These are phyloP conservation scores for Incurvaria masculella DNA, from an alignment of 2,888 invertebrate genomes.

Conservation along the genomic window DNA sequence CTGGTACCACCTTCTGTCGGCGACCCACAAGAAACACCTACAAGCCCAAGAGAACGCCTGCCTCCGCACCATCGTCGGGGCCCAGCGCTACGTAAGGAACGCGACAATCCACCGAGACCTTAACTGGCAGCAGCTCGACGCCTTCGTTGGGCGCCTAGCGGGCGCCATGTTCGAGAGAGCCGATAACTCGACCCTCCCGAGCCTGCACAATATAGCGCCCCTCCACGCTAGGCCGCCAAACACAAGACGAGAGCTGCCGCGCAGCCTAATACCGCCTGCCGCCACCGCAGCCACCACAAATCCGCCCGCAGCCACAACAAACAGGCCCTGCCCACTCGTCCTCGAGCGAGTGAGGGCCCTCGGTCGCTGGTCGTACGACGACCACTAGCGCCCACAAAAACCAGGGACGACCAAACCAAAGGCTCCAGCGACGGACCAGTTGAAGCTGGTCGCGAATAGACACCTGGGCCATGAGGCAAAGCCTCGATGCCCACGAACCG, in stretches of 20 bases:
- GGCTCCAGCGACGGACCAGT: no score
- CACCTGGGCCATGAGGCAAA: no score
- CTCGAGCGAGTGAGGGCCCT: no score
- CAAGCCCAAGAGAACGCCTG: not conserved
- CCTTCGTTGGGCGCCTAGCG: not conserved
- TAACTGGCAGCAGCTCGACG: not conserved
- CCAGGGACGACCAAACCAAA: no score
- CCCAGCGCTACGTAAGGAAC: not conserved
- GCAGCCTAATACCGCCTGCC: not conserved
- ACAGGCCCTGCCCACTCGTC: no score
- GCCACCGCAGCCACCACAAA: not conserved
- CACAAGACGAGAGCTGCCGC: not conserved
- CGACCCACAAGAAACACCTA: not conserved
- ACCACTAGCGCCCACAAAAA: no score
- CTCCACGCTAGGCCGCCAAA: not conserved
- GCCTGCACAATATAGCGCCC: not conserved
- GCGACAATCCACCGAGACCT: not conserved
- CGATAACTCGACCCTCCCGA: not conserved
- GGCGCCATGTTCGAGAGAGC: not conserved
- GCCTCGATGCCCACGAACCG: no score
- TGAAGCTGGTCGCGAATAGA: no score
- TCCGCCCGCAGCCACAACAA: no score
- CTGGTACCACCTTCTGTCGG: constrained; percentile 1
- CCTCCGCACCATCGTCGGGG: not conserved
- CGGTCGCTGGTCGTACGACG: no score